Evolutionary conservation across 2,888 invertebrate species (phyloP).

Genomic region (Atrina japonica): DNA sequence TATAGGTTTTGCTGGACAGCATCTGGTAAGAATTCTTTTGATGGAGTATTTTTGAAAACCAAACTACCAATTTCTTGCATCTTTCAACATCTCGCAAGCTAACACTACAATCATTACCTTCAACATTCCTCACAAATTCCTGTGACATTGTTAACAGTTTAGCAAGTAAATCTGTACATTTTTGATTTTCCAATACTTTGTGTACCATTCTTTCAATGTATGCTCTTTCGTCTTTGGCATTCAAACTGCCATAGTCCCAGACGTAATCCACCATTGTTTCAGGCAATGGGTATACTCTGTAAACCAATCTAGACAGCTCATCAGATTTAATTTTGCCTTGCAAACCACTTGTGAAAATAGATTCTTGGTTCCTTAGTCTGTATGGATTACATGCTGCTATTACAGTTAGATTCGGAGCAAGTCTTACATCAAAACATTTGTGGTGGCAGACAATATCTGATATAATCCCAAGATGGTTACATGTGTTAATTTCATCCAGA

Average conservation of each 20-base stretch:
- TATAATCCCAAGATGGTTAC: conserved; percentile 57
- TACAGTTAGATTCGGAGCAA: conserved; percentile 58
- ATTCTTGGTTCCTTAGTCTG: conserved; percentile 46
- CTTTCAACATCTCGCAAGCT: conserved; percentile 50
- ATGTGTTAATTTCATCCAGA: conserved; percentile 69
- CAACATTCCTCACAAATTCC: conserved; percentile 34
- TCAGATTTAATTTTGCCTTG: conserved; percentile 58
- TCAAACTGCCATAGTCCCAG: conserved; percentile 66
- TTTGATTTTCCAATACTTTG: neutral
- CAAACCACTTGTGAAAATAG: conserved; percentile 58
- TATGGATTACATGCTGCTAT: conserved; percentile 69
- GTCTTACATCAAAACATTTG: conserved; percentile 43
- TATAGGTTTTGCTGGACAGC: no score
- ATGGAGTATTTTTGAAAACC: conserved; percentile 41
- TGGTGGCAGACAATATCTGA: conserved; percentile 59
- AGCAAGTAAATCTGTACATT: neutral
- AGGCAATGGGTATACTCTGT: conserved; percentile 65
- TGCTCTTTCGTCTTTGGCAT: conserved; percentile 52
- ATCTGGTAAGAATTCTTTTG: no score
- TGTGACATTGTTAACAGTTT: conserved; percentile 41
- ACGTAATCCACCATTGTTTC: conserved; percentile 65
- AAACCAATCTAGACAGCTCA: conserved; percentile 59
- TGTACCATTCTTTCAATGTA: conserved; percentile 56
- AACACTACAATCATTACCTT: conserved; percentile 40
- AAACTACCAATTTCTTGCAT: conserved; percentile 35